Conservation (phyloP, 2,888 invertebrate genomes). For the Smittia aterrima region DNA sequence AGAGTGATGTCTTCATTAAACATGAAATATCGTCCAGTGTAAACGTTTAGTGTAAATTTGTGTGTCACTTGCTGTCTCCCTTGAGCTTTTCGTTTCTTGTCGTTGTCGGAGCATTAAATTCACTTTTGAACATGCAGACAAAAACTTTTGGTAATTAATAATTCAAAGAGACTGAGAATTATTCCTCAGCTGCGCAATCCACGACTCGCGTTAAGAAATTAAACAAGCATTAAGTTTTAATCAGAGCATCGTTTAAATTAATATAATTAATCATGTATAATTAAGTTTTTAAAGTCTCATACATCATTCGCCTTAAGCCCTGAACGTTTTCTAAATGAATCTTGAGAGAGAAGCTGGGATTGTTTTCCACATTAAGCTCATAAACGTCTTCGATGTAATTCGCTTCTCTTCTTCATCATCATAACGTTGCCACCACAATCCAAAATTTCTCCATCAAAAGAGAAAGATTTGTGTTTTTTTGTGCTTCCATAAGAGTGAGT, state of each 20-base stretch:
- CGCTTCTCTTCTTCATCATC: neutral
- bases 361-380: neutral
- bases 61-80: too few species aligned
- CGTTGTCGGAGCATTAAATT: too few species aligned
- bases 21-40: neutral
- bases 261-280: conserved; percentile 10
- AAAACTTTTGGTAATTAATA: too few species aligned
- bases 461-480: neutral
- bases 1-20: conserved; percentile 1
- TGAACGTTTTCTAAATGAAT: neutral
- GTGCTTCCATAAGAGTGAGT: neutral
- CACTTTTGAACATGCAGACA: too few species aligned
- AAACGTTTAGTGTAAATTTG: too few species aligned
- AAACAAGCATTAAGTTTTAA: conserved; percentile 11
- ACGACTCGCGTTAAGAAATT: neutral
- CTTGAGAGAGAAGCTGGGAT: neutral
- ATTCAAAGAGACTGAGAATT: too few species aligned
- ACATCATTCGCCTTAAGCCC: neutral
- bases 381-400: conserved; percentile 8
- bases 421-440: neutral
- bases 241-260: neutral
- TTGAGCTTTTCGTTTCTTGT: too few species aligned
- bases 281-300: conserved; percentile 6
- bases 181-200: too few species aligned
- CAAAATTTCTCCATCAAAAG: neutral